phyloP scores from a whole-genome alignment of 2,888 invertebrate genomes.

The Furcula furcula region DNA sequence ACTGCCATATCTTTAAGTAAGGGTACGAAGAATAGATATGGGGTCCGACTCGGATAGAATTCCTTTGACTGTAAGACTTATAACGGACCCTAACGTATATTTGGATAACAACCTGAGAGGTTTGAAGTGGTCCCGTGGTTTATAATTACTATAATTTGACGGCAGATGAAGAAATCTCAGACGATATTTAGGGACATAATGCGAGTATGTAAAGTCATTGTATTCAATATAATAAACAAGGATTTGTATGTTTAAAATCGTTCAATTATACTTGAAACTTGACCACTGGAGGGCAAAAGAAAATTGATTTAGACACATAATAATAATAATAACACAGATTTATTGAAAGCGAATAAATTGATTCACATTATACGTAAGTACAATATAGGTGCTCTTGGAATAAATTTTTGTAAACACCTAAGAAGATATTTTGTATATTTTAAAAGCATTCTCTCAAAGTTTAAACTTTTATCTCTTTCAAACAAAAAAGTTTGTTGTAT shows the following conservation, averaged over 20 bases:
- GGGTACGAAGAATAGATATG: constrained; percentile 79
- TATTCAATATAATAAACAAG: constrained; percentile 1
- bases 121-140: constrained; percentile 72
- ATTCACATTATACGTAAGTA: too few relatives aligned
- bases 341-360: too few relatives aligned
- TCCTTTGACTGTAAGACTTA: constrained; percentile 69
- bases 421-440: too few relatives aligned
- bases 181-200: constrained; percentile 20
- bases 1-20: constrained; percentile 33
- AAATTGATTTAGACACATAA: too few relatives aligned
- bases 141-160: constrained; percentile 79
- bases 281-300: too few relatives aligned
- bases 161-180: constrained; percentile 65
- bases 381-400: too few relatives aligned
- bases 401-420: too few relatives aligned
- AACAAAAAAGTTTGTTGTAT: too few relatives aligned
- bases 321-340: too few relatives aligned
- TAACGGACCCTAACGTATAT: constrained; percentile 81
- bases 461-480: too few relatives aligned
- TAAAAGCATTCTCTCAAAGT: too few relatives aligned
- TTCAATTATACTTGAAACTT: neutral
- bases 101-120: constrained; percentile 79
- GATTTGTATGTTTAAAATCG: neutral
- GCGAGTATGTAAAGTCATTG: constrained; percentile 2
- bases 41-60: constrained; percentile 71